Evolutionary conservation across 2,113 vertebrate species (phyloP), one percentile per base, ranked within the genome.

Genomic region (Leptosomus discolor): DNA sequence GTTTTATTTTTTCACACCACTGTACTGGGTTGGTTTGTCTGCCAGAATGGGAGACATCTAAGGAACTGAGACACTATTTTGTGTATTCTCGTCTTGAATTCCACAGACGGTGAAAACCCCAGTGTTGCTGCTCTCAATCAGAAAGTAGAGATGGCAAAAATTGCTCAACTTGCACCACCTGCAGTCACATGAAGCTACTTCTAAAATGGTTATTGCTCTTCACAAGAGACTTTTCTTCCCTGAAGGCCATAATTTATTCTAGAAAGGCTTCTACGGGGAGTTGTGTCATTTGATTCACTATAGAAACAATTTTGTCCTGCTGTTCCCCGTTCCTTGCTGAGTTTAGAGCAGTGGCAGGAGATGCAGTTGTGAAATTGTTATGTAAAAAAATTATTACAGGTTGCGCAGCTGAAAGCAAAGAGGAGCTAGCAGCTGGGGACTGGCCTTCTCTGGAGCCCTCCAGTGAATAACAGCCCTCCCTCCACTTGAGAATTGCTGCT

Each of bases 361-460:
- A 51, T 64, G 30, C 51, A 89, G 39, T 23, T 64, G 61, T 85
- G 56, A 78, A 71, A 84, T 6, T 34, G 23, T 69, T 50, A 30
- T 4, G 1, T 57, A 15, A 88, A 87, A 87, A 41, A 48, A 34
- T 10, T 2, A 41, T 57, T 30, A 30, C 4, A 12, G 64, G 32
- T 50, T 43, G 61, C 88, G 83, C 91, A 90, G 51, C 60, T 90
- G 74, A 88, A 94, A 82, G 82, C n/a, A n/a, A 74, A 54, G 56
- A 82, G 65, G 51, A 92, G 37, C 0, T 4, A 69, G 61, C 36
- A 93, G 64, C 54, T 58, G 20, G 8, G 29, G 57, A 50, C 41
- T 67, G 85, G 60, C 56, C 46, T 26, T 39, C 58, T 34, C 23
- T 61, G 51, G 26, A 81, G 56, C 37, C 51, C 30, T 74, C 36